Evolutionary conservation across 1,140 invertebrate genomes (phyloP).

Genomic region (Drosophila asahinai): DNA sequence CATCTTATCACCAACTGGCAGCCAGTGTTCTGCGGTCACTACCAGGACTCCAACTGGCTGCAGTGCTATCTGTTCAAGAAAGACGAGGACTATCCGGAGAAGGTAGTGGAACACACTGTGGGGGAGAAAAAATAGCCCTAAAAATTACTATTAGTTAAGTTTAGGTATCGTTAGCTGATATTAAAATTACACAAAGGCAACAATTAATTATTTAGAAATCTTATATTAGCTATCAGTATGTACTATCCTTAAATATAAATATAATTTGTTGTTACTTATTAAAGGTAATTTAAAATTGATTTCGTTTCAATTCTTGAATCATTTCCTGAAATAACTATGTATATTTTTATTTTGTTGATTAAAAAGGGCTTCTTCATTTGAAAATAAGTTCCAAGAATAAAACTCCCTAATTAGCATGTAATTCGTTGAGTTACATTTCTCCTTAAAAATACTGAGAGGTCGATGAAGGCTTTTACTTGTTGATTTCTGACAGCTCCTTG

Average conservation of each 20-base stretch:
- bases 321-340: too few relatives aligned
- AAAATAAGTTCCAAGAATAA: neutral
- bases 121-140: too few relatives aligned
- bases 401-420: neutral
- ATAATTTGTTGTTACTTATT: too few relatives aligned
- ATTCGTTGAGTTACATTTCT: too few relatives aligned
- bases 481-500: neutral
- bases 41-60: constrained; percentile 36
- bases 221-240: too few relatives aligned
- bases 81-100: constrained; percentile 45
- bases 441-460: neutral
- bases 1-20: constrained; percentile 89
- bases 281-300: too few relatives aligned
- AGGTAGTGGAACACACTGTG: neutral
- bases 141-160: neutral
- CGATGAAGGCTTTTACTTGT: neutral
- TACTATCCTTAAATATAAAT: too few relatives aligned
- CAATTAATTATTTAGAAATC: neutral
- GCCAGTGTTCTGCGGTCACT: constrained; percentile 86
- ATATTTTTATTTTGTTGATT: too few relatives aligned
- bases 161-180: neutral
- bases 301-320: too few relatives aligned
- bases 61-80: constrained; percentile 61
- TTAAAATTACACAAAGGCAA: neutral
- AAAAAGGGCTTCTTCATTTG: neutral